These are phyloP conservation scores for Cybosia mesomella DNA, from an alignment of 2,888 invertebrate genomes.

Conservation along the genomic window DNA sequence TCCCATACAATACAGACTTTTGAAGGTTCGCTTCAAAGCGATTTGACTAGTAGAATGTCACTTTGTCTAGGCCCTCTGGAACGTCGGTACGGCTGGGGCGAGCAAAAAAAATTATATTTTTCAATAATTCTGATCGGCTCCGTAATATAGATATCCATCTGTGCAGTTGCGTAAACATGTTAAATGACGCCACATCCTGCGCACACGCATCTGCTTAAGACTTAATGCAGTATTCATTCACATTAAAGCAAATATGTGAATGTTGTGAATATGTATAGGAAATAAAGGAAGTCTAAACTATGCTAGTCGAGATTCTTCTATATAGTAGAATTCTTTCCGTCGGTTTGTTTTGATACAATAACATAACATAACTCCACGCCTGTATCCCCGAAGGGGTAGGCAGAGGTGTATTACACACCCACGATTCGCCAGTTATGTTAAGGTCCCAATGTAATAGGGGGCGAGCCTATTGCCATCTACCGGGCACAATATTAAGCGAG, in stretches of 20 bases:
- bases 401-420: no score
- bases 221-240: constrained; percentile 26
- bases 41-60: no score
- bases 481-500: no score
- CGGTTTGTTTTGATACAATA: not conserved
- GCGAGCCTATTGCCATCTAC: no score
- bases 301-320: constrained; percentile 3
- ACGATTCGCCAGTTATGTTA: no score
- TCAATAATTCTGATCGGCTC: constrained; percentile 39
- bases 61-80: no score
- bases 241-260: constrained; percentile 11
- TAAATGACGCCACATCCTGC: constrained; percentile 26
- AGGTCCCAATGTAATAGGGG: no score
- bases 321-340: not conserved
- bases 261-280: constrained; percentile 26
- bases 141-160: constrained; percentile 42
- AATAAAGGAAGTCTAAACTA: constrained; percentile 3
- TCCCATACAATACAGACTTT: no score
- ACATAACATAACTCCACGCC: no score
- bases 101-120: not conserved
- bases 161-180: constrained; percentile 27
- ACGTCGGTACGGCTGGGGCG: no score
- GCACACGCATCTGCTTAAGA: constrained; percentile 12
- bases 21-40: no score
- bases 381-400: no score